Conservation (phyloP, 2,888 invertebrate genomes). For the Caenorhabditis sp. region DNA sequence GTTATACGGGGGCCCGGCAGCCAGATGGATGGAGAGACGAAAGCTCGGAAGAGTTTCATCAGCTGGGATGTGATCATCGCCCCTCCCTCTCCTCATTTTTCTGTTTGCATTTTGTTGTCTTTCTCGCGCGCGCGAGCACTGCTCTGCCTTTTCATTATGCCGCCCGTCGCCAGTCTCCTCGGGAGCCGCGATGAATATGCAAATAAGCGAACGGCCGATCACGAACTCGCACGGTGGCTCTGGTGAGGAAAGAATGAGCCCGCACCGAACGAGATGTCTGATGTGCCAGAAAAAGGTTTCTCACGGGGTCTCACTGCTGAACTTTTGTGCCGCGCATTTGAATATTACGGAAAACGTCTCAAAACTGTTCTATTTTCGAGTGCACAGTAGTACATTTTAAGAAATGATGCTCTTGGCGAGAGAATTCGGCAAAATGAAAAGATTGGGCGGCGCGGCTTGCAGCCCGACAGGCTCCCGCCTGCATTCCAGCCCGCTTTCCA, state of each 20-base stretch:
- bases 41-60: constrained; percentile 26
- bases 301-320: too few relatives aligned
- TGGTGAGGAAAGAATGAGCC: constrained; percentile 10
- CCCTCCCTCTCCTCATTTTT: constrained; percentile 18
- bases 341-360: too few relatives aligned
- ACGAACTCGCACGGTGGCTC: constrained; percentile 16
- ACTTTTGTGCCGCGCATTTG: too few relatives aligned
- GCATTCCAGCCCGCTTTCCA: too few relatives aligned
- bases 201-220: constrained; percentile 41
- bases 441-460: too few relatives aligned
- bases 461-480: too few relatives aligned
- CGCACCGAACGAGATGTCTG: constrained; percentile 10
- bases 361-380: too few relatives aligned
- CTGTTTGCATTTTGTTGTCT: constrained; percentile 48
- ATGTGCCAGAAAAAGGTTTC: too few relatives aligned
- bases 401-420: too few relatives aligned
- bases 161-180: constrained; percentile 12
- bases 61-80: constrained; percentile 45
- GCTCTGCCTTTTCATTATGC: constrained; percentile 47
- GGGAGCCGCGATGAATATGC: constrained; percentile 43
- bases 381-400: too few relatives aligned
- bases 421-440: too few relatives aligned
- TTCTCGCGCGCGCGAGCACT: constrained; percentile 27
- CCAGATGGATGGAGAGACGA: constrained; percentile 25
- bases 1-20: constrained; percentile 8